Evolutionary conservation across 2,113 vertebrate species (phyloP).

Genomic region (Rhabdomys dilectus): DNA sequence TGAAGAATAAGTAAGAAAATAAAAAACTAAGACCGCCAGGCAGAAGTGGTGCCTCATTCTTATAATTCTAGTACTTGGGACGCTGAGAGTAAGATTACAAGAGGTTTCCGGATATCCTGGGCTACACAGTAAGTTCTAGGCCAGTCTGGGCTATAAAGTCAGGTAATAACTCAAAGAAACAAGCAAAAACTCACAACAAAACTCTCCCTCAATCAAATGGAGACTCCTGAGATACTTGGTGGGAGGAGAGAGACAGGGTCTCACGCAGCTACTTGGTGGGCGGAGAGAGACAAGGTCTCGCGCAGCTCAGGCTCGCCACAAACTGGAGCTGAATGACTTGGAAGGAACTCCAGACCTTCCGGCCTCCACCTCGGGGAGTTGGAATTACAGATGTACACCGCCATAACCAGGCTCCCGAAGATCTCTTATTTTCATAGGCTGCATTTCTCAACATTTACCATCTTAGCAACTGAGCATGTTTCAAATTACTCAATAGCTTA

Average conservation of each 20-base stretch:
- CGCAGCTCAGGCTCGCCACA: background rate
- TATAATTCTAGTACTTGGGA: background rate
- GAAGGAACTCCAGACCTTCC: background rate
- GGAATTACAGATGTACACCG: background rate
- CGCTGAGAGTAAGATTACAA: background rate
- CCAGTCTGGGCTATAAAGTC: background rate
- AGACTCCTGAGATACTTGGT: background rate
- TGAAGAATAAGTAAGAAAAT: background rate
- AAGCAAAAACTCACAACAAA: background rate
- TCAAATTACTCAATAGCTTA: background rate
- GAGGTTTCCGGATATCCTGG: background rate
- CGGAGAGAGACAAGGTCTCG: background rate
- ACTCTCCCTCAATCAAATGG: background rate
- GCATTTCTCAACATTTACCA: background rate
- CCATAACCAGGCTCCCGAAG: background rate
- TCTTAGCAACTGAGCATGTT: background rate
- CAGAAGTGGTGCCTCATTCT: too few relatives aligned
- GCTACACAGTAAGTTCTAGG: background rate
- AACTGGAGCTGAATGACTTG: background rate
- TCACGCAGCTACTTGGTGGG: background rate
- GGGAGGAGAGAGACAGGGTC: background rate
- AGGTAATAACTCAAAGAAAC: background rate
- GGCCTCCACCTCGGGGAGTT: background rate
- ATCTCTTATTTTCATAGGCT: background rate
- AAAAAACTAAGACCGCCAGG: background rate